Base-by-base conservation (phyloP, 2,113 vertebrate genomes). In the Cyprinodon brontotheroides region DNA sequence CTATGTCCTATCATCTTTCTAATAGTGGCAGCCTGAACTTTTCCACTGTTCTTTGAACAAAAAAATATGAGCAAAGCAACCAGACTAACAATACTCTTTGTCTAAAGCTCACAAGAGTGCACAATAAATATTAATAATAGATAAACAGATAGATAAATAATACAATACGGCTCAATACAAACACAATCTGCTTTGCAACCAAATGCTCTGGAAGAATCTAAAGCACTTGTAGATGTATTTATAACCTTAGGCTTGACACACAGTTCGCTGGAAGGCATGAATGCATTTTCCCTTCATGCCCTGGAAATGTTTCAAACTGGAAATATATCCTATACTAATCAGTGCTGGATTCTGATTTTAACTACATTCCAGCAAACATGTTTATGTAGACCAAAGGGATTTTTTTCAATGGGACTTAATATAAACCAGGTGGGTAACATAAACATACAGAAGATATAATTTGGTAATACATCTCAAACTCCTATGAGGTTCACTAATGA, bases 171-270 rank as follows among this genome's bases (percentile, higher is more conserved):
- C 36, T 40, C 36, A 43, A 63, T 39, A 68, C 14, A 47, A 3
- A 15, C 5, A 47, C 40, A 84, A 69, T 68, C 66, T 61, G 86
- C 61, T 85, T 60, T 78, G 82, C 39, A 84, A 78, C 39, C 8
- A 15, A 77, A 83, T 40, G 74, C 78, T 65, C 37, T 10, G 7
- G 37, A 83, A 68, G 65, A 79, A 87, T 72, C 62, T 61, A 75
- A 74, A 79, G 66, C 70, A 73, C 72, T 75, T 74, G 59, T 72
- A 80, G 13, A 61, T 79, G 74, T 90, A 85, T 87, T 87, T 83
- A 83, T 89, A 85, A 80, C 37, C 53, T 11, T 4, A 3, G 29
- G 64, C 71, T 68, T 82, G 86, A 89, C 70, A 65, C 41, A 76
- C 11, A 59, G 3, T 4, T 65, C 75, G 72, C 73, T 74, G 45